These are phyloP conservation scores for Drosophila ironensis DNA, from an alignment of 1,140 invertebrate genomes.

Conservation along the genomic window DNA sequence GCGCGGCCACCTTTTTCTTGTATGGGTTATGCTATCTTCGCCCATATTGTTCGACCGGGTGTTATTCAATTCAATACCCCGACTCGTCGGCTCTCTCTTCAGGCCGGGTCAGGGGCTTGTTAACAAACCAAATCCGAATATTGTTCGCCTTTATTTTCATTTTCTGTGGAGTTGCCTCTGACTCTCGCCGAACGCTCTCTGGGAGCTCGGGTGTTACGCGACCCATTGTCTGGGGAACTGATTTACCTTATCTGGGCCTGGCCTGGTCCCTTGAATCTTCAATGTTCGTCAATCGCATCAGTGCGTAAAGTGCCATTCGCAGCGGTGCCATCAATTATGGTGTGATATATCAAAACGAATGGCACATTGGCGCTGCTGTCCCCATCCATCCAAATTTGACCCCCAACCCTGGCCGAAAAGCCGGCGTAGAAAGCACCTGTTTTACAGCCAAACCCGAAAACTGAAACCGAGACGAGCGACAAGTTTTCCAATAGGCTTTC, in stretches of 20 bases:
- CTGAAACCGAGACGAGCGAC: constrained; percentile 54
- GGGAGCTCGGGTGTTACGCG: constrained; percentile 33
- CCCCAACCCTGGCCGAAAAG: constrained; percentile 16
- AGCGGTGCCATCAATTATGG: constrained; percentile 69
- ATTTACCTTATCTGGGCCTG: background rate
- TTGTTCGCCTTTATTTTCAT: constrained; percentile 51
- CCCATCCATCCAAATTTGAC: constrained; percentile 12
- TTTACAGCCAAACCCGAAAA: constrained; percentile 52
- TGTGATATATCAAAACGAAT: constrained; percentile 71
- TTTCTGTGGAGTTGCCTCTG: constrained; percentile 3
- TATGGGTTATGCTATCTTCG: constrained; percentile 31
- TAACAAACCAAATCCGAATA: constrained; percentile 70
- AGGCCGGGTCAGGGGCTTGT: constrained; percentile 57
- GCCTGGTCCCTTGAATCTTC: background rate
- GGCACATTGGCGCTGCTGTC: constrained; percentile 42
- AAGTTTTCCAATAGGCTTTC: constrained; percentile 75
- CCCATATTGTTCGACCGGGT: constrained; percentile 38
- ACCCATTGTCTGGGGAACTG: constrained; percentile 38
- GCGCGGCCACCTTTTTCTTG: constrained; percentile 50
- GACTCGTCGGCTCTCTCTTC: constrained; percentile 30
- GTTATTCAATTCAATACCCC: constrained; percentile 46
- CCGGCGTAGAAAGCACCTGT: constrained; percentile 69
- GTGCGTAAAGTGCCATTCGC: constrained; percentile 48
- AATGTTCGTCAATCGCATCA: constrained; percentile 40
- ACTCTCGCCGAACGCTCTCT: constrained; percentile 6